Evolutionary conservation across 1,140 invertebrate species (phyloP).

Genomic region (Camponotus pennsylvanicus): DNA sequence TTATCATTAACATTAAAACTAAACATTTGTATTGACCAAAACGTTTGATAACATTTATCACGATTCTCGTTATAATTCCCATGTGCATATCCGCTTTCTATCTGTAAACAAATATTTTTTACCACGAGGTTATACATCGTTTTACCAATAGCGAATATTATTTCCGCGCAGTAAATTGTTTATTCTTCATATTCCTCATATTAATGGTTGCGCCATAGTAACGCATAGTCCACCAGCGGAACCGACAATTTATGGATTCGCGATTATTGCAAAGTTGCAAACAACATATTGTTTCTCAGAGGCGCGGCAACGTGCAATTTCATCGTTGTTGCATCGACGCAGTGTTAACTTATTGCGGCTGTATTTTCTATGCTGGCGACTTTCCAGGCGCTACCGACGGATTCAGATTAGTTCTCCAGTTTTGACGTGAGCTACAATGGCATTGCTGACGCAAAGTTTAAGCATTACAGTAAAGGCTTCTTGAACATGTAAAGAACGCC

Average conservation of each 20-base stretch:
- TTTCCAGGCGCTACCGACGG: slow-evolving; percentile 67
- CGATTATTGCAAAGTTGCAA: slow-evolving; percentile 56
- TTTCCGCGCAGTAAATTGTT: slow-evolving; percentile 38
- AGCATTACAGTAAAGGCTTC: slow-evolving; percentile 41
- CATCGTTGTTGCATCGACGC: slow-evolving; percentile 26
- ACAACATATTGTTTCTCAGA: slow-evolving; percentile 41
- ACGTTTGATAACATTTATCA: slow-evolving; percentile 1
- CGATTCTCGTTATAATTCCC: neutral
- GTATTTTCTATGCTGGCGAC: slow-evolving; percentile 64
- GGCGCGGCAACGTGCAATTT: slow-evolving; percentile 18
- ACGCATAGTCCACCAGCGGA: neutral
- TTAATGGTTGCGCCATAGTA: neutral
- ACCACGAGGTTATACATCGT: neutral
- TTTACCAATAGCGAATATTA: slow-evolving; percentile 5
- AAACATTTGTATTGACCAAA: neutral
- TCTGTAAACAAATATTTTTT: slow-evolving; percentile 22
- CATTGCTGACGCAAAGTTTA: slow-evolving; percentile 41
- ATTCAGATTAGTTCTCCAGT: slow-evolving; percentile 69
- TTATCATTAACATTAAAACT: neutral
- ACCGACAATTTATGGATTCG: slow-evolving; percentile 54
- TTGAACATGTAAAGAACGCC: slow-evolving; percentile 46
- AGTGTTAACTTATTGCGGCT: slow-evolving; percentile 31
- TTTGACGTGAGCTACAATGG: slow-evolving; percentile 67
- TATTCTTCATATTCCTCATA: slow-evolving; percentile 29
- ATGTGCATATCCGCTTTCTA: neutral